phyloP scores from a whole-genome alignment of 2,888 invertebrate genomes.

The Rhorus exstirpatorius region DNA sequence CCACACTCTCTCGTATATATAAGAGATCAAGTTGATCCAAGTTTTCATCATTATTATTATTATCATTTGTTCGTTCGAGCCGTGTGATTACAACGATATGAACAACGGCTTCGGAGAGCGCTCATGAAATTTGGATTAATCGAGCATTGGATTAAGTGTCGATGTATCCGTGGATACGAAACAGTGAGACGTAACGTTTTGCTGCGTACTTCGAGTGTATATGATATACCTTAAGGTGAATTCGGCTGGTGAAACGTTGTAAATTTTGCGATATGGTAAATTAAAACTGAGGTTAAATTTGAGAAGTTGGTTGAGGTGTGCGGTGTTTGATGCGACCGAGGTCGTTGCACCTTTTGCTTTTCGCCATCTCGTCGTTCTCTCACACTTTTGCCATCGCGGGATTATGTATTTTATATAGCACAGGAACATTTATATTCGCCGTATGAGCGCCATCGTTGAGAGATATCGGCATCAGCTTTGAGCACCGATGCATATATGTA shows the following conservation, averaged over 20 bases:
- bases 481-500: too few relatives aligned
- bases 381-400: conserved; percentile 37
- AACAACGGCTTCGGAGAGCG: conserved; percentile 1
- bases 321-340: conserved; percentile 43
- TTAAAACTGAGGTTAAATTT: conserved; percentile 1
- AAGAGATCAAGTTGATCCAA: neutral
- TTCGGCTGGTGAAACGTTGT: neutral
- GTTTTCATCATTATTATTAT: too few relatives aligned
- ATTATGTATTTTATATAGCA: conserved; percentile 24
- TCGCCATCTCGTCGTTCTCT: conserved; percentile 63
- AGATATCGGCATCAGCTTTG: conserved; percentile 62
- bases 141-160: conserved; percentile 27
- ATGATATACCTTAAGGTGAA: neutral
- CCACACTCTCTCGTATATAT: conserved; percentile 17
- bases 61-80: too few relatives aligned
- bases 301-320: conserved; percentile 5
- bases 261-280: neutral
- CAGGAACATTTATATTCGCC: conserved; percentile 11
- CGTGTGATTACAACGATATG: too few relatives aligned
- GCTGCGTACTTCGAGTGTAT: neutral
- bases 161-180: neutral
- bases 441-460: conserved; percentile 53
- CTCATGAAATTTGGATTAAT: neutral
- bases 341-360: conserved; percentile 65
- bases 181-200: neutral